A percentile compares a stretch with the other conserved stretches of the same genome.
Evolutionary conservation across 92 coral and sea anemone species (phyloP).

Genomic region (Ricordea florida): DNA sequence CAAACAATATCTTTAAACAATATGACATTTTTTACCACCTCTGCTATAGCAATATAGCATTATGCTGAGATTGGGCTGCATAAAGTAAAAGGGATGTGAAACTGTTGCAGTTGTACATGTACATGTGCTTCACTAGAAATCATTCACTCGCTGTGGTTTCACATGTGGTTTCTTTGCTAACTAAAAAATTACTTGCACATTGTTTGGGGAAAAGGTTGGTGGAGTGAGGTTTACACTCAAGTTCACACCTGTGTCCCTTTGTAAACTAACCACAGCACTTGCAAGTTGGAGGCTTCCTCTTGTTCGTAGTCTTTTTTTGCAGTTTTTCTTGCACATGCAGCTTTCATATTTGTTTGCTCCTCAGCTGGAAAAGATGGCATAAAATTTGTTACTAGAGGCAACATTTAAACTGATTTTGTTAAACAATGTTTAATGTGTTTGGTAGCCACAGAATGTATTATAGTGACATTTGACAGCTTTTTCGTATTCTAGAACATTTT

Average conservation of each 20-base stretch:
- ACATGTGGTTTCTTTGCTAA: no score
- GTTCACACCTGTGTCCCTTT: constrained; percentile 24
- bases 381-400: not conserved
- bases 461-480: not conserved
- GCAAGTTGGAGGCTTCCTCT: constrained; percentile 25
- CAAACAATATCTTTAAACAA: no score
- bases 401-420: not conserved
- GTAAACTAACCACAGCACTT: constrained; percentile 18
- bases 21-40: no score
- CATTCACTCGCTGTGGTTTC: no score
- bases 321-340: constrained; percentile 23
- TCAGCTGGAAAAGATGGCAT: constrained; percentile 23
- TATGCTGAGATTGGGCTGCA: no score
- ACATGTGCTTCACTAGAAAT: no score
- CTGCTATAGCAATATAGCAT: no score
- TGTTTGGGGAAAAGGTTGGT: no score
- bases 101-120: no score
- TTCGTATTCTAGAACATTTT: not conserved
- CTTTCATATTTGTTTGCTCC: constrained; percentile 19
- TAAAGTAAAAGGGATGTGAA: no score
- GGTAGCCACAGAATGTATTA: not conserved
- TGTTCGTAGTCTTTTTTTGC: constrained; percentile 1
- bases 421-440: not conserved
- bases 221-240: not conserved
- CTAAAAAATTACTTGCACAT: no score